Percentiles rank a stretch among this genome's conserved stretches.
Evolutionary conservation across 35 echinoderm and acorn worm species (phyloP).

Genomic region (Ophiothrix spiculata): DNA sequence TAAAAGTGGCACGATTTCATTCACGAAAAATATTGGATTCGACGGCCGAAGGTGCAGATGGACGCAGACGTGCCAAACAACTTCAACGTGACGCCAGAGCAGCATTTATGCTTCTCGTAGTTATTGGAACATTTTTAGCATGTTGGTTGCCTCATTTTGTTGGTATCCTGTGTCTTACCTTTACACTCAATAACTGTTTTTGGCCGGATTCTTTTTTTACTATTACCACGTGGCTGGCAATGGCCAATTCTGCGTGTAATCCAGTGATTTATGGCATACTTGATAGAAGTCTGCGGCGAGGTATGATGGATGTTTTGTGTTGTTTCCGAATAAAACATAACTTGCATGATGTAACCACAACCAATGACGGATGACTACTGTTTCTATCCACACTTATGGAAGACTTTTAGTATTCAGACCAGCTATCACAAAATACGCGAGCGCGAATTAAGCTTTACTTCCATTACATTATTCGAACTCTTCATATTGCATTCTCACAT

Average conservation of each 20-base stretch:
- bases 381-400: no score
- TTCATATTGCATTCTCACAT: no score
- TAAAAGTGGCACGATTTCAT: constrained; percentile 13
- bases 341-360: no score
- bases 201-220: constrained; percentile 30
- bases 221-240: constrained; percentile 32
- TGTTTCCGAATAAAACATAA: neutral
- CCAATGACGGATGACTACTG: no score
- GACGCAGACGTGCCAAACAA: neutral
- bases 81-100: constrained; percentile 20
- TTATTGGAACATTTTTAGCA: constrained; percentile 24
- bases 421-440: no score
- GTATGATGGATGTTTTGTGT: neutral
- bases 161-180: constrained; percentile 26
- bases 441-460: no score
- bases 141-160: constrained; percentile 41
- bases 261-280: constrained; percentile 36
- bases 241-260: constrained; percentile 29
- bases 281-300: constrained; percentile 12
- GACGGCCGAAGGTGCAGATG: neutral
- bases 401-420: no score
- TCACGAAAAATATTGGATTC: neutral
- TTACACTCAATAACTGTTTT: neutral
- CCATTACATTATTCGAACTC: no score
- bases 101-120: constrained; percentile 17